These are phyloP conservation scores for Drosophila grimshawi DNA, from an alignment of 1,140 invertebrate genomes.

Conservation along the genomic window DNA sequence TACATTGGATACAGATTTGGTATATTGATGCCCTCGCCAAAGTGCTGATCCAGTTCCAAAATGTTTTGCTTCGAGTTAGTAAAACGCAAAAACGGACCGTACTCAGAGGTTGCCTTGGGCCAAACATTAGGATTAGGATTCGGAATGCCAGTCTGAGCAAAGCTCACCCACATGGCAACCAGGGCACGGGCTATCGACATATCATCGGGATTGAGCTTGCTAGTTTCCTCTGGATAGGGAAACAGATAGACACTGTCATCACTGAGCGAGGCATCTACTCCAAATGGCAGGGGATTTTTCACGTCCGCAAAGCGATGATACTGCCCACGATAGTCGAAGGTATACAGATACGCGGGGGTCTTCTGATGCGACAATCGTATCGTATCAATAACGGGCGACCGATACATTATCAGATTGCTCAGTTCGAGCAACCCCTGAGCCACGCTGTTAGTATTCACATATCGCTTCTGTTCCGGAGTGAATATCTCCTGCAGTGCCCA, in stretches of 20 bases:
- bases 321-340: constrained; percentile 79
- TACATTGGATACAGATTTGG: constrained; percentile 59
- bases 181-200: constrained; percentile 61
- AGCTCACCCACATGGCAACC: constrained; percentile 74
- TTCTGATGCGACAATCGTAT: constrained; percentile 55
- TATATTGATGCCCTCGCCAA: constrained; percentile 69
- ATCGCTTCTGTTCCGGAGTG: constrained; percentile 40
- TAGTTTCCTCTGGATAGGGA: constrained; percentile 71
- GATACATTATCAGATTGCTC: constrained; percentile 73
- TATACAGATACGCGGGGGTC: constrained; percentile 66
- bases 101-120: constrained; percentile 65
- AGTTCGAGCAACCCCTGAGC: constrained; percentile 67
- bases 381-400: constrained; percentile 65
- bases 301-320: constrained; percentile 71
- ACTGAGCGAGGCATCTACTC: constrained; percentile 75
- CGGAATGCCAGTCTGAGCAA: constrained; percentile 61
- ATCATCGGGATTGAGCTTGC: constrained; percentile 62
- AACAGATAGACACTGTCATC: constrained; percentile 83
- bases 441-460: constrained; percentile 31
- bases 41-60: constrained; percentile 74
- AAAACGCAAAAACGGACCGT: constrained; percentile 75
- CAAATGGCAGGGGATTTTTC: constrained; percentile 67
- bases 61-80: constrained; percentile 55
- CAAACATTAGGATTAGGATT: constrained; percentile 56
- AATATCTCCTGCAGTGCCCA: constrained; percentile 72